Evolutionary conservation across 2,888 invertebrate species (phyloP).

Genomic region (Barypeithes pellucidus): DNA sequence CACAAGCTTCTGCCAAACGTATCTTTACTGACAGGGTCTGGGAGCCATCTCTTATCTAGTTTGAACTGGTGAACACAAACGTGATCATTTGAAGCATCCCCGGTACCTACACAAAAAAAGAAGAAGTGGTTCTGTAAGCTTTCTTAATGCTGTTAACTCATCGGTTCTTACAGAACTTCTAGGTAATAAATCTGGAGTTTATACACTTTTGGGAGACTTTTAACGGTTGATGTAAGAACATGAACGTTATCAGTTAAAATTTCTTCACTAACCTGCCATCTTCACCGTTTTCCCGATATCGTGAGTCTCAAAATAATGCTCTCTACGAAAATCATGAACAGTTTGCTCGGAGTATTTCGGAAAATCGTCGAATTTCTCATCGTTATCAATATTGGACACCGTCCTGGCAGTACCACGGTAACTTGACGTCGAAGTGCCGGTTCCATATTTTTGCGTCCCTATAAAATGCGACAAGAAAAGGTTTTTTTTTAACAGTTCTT

Average conservation of each 20-base stretch:
- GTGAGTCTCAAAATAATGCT: slow-evolving; percentile 75
- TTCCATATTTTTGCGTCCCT: slow-evolving; percentile 34
- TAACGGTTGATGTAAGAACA: too few relatives aligned
- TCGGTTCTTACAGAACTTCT: too few relatives aligned
- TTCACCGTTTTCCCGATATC: slow-evolving; percentile 40
- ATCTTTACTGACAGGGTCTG: slow-evolving; percentile 72
- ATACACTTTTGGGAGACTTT: too few relatives aligned
- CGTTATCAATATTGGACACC: not conserved
- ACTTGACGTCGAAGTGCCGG: slow-evolving; percentile 19
- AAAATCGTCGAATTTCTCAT: slow-evolving; percentile 10
- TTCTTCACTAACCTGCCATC: slow-evolving; percentile 12
- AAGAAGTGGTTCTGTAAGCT: not conserved
- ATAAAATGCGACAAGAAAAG: not conserved
- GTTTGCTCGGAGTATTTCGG: slow-evolving; percentile 50
- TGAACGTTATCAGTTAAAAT: too few relatives aligned
- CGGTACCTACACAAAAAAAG: not conserved
- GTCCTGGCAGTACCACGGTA: not conserved
- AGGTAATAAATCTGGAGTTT: too few relatives aligned
- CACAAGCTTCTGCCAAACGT: slow-evolving; percentile 71
- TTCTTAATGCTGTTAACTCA: too few relatives aligned
- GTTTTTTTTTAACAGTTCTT: not conserved
- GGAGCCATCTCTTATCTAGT: slow-evolving; percentile 75
- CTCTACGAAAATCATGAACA: slow-evolving; percentile 71
- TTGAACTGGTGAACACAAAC: slow-evolving; percentile 74
- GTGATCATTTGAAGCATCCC: slow-evolving; percentile 62